Base-by-base conservation (phyloP, 2,113 vertebrate species). In the Bagarius yarrelli region DNA sequence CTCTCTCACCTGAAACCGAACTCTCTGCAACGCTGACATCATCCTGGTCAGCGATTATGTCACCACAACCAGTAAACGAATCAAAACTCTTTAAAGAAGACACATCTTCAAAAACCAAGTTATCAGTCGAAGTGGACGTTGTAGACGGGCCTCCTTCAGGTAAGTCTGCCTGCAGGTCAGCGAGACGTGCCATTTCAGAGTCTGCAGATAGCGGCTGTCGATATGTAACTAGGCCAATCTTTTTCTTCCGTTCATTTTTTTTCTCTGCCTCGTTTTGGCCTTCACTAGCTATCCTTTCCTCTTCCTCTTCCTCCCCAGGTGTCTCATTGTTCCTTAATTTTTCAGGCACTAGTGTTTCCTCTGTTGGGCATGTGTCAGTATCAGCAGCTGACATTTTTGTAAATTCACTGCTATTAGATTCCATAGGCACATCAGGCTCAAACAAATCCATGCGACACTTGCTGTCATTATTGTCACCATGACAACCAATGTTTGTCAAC, bases 61-160 rank as follows among this genome's bases (percentile, higher is more conserved):
- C 98, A 18, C 98, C 98, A 1, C 98, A 99, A 0, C 98, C 98
- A 0, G 97, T 98, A 80, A 99, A 90, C 0, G 98, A 99, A 77
- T 99, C 98, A 0, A 99, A 99, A 88, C 98, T 99, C 90, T 99
- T 98, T 30, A 99, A 87, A 15, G 98, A 99, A 0, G 96, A 94
- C 5, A 96, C 98, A 0, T 99, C 98, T 18, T 93, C 95, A 81
- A 96, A 94, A 15, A 97, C 90, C 83, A 96, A 83, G 89, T 93
- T 95, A 80, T 99, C 97, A 0, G 95, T 93, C 0, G 93, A 93
- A 75, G 92, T 0, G 89, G 87, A 69, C 86, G 89, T 0, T 91
- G 87, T 18, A 87, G 88, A 0, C 85, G 84, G 0, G 14, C 83
- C 53, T 87, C 83, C 27, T 32, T 1, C 1, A 76, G 80, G 76